Evolutionary conservation across 2,113 vertebrate species (phyloP).

Genomic region (Larimichthys polyactis): DNA sequence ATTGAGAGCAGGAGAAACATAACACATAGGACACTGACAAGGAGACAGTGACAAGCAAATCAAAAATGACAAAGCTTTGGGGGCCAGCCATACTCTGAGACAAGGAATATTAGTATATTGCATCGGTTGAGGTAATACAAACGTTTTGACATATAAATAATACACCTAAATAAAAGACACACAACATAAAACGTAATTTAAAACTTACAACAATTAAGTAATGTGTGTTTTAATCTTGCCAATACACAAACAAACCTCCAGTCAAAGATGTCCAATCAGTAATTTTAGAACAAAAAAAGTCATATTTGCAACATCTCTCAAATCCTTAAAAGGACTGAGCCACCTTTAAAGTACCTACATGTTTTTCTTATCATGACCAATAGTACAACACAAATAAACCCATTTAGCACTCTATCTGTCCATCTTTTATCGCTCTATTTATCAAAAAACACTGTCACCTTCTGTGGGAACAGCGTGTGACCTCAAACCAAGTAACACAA

Average conservation of each 20-base stretch:
- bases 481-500: background rate
- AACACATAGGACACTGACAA: conserved; percentile 68
- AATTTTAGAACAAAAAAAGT: background rate
- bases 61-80: conserved; percentile 60
- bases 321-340: background rate
- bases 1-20: conserved; percentile 51
- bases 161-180: conserved; percentile 25
- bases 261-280: background rate
- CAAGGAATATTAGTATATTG: background rate
- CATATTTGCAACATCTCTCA: background rate
- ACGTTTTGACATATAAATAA: background rate
- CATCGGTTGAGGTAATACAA: background rate
- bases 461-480: background rate
- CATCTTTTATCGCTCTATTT: background rate
- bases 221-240: background rate
- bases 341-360: background rate
- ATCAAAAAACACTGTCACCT: background rate
- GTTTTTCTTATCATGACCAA: background rate
- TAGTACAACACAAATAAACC: background rate
- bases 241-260: background rate
- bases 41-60: conserved; percentile 74
- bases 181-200: background rate
- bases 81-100: conserved; percentile 67
- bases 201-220: conserved; percentile 12
- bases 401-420: background rate